Conservation (phyloP, 2,113 vertebrate genomes). For the Canis aureus region DNA sequence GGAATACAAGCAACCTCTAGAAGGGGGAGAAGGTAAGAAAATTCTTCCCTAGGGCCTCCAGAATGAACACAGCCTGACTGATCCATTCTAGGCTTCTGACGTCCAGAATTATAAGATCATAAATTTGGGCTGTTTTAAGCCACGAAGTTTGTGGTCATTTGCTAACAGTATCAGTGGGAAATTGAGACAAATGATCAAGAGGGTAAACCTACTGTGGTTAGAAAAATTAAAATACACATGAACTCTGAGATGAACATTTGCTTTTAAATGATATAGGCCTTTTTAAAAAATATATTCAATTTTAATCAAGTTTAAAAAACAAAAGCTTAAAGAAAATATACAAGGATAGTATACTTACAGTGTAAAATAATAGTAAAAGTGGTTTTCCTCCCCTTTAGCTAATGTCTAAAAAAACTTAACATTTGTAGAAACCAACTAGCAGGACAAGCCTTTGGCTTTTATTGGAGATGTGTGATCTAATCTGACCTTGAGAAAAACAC, state of each 20-base stretch:
- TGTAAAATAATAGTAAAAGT: background rate
- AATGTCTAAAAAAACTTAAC: background rate
- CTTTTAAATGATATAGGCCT: background rate
- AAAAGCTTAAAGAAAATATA: slow-evolving; percentile 17
- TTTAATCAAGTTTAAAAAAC: slow-evolving; percentile 10
- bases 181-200: background rate
- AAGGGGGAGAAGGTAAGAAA: background rate
- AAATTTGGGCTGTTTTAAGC: background rate
- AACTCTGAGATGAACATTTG: background rate
- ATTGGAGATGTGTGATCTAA: background rate
- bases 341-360: background rate
- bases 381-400: background rate
- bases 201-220: background rate
- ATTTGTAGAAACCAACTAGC: background rate
- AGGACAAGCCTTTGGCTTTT: slow-evolving; percentile 6
- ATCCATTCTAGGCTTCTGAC: background rate
- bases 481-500: slow-evolving; percentile 43
- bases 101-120: background rate
- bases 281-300: background rate
- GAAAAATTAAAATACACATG: slow-evolving; percentile 26
- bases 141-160: background rate
- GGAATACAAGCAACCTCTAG: background rate
- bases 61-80: background rate
- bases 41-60: background rate
- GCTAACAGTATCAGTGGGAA: background rate